phyloP scores from a whole-genome alignment of 2,888 invertebrate species.

The Agonum fuliginosum region DNA sequence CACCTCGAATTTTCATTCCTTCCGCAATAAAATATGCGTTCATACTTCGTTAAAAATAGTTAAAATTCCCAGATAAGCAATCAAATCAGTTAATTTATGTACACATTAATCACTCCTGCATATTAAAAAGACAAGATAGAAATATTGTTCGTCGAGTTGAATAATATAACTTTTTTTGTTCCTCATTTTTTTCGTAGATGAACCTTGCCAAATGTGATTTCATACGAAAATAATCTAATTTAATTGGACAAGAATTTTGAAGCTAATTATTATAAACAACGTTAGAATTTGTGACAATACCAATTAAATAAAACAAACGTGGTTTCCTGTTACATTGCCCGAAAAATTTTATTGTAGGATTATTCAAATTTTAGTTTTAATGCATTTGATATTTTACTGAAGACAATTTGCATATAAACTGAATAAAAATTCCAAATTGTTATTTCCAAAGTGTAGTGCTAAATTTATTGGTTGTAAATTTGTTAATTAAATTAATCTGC shows the following conservation, averaged over 20 bases:
- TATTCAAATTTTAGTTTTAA: neutral
- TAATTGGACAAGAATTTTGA: conserved; percentile 29
- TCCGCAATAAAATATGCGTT: neutral
- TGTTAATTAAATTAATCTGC: neutral
- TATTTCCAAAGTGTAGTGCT: neutral
- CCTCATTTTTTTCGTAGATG: conserved; percentile 22
- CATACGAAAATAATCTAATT: conserved; percentile 11
- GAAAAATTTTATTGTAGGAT: neutral
- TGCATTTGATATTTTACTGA: neutral
- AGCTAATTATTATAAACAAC: neutral
- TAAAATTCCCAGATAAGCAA: conserved; percentile 48
- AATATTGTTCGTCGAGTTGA: conserved; percentile 22
- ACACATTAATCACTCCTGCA: conserved; percentile 47
- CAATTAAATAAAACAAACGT: conserved; percentile 5
- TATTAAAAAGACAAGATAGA: conserved; percentile 43
- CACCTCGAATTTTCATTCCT: neutral
- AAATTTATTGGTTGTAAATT: neutral
- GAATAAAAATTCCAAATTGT: neutral
- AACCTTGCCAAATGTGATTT: conserved; percentile 40
- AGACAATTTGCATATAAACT: neutral
- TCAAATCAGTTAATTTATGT: conserved; percentile 50
- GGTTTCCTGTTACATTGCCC: neutral
- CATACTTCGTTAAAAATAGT: conserved; percentile 19
- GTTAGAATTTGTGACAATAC: conserved; percentile 5
- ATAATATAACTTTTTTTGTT: conserved; percentile 36